These are phyloP conservation scores for Caenorhabditis wallacei DNA, from an alignment of 2,888 invertebrate genomes.

Conservation along the genomic window DNA sequence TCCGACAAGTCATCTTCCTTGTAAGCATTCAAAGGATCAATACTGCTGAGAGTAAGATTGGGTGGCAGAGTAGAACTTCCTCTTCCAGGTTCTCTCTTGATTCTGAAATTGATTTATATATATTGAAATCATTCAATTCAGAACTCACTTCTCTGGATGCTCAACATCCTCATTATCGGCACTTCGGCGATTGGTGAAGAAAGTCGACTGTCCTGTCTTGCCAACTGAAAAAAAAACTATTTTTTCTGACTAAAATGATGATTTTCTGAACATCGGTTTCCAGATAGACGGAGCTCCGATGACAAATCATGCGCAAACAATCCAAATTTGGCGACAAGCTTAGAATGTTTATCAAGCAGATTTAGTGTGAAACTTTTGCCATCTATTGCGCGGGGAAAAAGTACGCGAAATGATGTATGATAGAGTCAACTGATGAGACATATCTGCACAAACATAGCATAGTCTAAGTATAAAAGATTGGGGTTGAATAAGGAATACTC, in stretches of 20 bases:
- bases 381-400: neutral
- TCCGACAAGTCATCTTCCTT: constrained; percentile 26
- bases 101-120: neutral
- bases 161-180: constrained; percentile 53
- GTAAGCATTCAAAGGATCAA: constrained; percentile 25
- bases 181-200: constrained; percentile 59
- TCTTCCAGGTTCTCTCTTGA: constrained; percentile 10
- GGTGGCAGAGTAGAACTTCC: constrained; percentile 61
- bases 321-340: constrained; percentile 53
- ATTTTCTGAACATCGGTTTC: neutral
- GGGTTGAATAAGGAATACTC: neutral
- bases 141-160: constrained; percentile 16
- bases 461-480: constrained; percentile 24
- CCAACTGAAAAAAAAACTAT: constrained; percentile 28
- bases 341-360: constrained; percentile 51
- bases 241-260: constrained; percentile 25
- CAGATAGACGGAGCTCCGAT: constrained; percentile 9
- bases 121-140: neutral
- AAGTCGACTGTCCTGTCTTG: constrained; percentile 57
- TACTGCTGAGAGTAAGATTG: constrained; percentile 42
- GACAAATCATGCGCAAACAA: constrained; percentile 43
- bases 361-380: constrained; percentile 26
- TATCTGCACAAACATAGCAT: constrained; percentile 41
- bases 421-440: constrained; percentile 51
- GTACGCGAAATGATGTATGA: constrained; percentile 40